A percentile compares a stretch with the other conserved stretches of the same genome.
Conservation (phyloP, 2,888 invertebrate genomes). For the Girardia tigrina region DNA sequence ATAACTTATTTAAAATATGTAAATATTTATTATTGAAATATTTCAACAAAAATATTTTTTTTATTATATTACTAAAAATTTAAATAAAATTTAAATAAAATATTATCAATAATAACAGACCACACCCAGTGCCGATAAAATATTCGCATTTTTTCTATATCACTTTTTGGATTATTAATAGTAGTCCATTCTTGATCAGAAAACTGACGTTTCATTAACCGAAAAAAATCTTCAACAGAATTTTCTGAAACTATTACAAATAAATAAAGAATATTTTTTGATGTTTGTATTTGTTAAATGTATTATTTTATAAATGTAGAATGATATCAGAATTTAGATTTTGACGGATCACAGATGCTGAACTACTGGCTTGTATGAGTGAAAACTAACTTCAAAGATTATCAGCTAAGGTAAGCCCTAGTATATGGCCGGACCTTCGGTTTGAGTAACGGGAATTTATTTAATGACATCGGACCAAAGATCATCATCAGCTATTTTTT, state of each 20-base stretch:
- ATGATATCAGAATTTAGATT: too few species aligned
- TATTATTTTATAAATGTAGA: too few species aligned
- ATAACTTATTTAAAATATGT: not conserved
- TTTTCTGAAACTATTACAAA: constrained; percentile 58
- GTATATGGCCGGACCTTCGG: too few species aligned
- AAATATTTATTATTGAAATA: not conserved
- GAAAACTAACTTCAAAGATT: too few species aligned
- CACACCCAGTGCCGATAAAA: constrained; percentile 36
- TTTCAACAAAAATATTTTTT: not conserved
- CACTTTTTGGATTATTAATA: constrained; percentile 51
- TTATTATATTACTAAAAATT: not conserved
- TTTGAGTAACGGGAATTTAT: too few species aligned
- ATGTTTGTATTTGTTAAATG: too few species aligned
- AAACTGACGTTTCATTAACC: constrained; percentile 72
- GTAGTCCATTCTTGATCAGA: constrained; percentile 66
- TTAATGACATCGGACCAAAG: too few species aligned
- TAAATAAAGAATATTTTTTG: too few species aligned
- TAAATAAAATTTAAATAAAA: not conserved
- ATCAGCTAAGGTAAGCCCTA: too few species aligned
- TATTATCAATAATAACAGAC: not conserved
- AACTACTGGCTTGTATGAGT: too few species aligned
- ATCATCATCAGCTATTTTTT: too few species aligned
- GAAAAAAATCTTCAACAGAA: constrained; percentile 65
- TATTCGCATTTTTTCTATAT: constrained; percentile 26
- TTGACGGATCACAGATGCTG: too few species aligned